Conservation (phyloP, 1,140 invertebrate species). For the Patella vulgata region DNA sequence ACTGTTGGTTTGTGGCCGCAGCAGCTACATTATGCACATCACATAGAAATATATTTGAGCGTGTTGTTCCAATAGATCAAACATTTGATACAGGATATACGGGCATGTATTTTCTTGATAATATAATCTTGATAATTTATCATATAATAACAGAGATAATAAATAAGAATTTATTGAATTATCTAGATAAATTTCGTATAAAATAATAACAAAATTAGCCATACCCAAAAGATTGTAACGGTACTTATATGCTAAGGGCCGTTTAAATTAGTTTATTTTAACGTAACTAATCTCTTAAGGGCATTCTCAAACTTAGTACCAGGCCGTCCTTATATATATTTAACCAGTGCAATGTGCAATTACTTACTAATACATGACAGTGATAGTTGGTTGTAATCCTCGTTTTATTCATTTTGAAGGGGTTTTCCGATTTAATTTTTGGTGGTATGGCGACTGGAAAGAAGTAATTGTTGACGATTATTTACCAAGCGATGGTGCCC, state of each 20-base stretch:
- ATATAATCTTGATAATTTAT: neutral
- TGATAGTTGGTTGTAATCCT: too few species aligned
- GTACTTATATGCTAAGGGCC: neutral
- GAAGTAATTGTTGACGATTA: slow-evolving; percentile 82
- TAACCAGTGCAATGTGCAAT: too few species aligned
- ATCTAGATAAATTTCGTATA: too few species aligned
- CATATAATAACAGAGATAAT: neutral
- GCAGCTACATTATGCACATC: slow-evolving; percentile 46
- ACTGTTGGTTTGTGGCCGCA: slow-evolving; percentile 59
- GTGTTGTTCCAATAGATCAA: slow-evolving; percentile 53
- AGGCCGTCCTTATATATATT: too few species aligned
- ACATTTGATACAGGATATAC: slow-evolving; percentile 47
- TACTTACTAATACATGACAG: too few species aligned
- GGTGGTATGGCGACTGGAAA: slow-evolving; percentile 81
- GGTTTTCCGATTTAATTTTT: slow-evolving; percentile 78
- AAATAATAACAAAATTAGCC: too few species aligned
- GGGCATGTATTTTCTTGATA: slow-evolving; percentile 26
- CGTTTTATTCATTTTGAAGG: slow-evolving; percentile 36
- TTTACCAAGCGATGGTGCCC: slow-evolving; percentile 71
- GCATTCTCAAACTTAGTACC: too few species aligned
- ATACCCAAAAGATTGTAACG: too few species aligned
- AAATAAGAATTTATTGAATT: too few species aligned
- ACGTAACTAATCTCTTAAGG: neutral
- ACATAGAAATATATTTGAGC: slow-evolving; percentile 42
- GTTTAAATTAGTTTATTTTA: neutral